Conservation (phyloP, 2,113 vertebrate genomes). For the rabbit (Oryctolagus cuniculus) region mOryCun1.1 NC_091433.1:9123001-9123500, state of each 20-base stretch:
- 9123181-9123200: not conserved
- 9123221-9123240: not conserved
- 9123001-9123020: not conserved
- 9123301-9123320: not conserved
- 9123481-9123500: not conserved
- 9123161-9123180: not conserved
- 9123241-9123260: not conserved
- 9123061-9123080: not conserved
- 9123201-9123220: not conserved
- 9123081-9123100: not conserved
- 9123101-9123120: not conserved
- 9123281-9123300: not conserved
- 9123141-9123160: not conserved
- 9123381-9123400: not conserved
- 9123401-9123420: not conserved
- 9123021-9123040: not conserved
- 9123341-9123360: not conserved
- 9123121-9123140: not conserved
- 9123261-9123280: not conserved
- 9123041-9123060: not conserved
- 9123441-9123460: not conserved
- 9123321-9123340: too few species aligned
- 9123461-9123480: not conserved
- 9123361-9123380: not conserved
- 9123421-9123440: not conserved